A percentile compares a stretch with the other conserved stretches of the same genome.
These are phyloP conservation scores for Catalaphyllia jardinei DNA, from an alignment of 64 coral and sea anemone species.

Conservation along the genomic window DNA sequence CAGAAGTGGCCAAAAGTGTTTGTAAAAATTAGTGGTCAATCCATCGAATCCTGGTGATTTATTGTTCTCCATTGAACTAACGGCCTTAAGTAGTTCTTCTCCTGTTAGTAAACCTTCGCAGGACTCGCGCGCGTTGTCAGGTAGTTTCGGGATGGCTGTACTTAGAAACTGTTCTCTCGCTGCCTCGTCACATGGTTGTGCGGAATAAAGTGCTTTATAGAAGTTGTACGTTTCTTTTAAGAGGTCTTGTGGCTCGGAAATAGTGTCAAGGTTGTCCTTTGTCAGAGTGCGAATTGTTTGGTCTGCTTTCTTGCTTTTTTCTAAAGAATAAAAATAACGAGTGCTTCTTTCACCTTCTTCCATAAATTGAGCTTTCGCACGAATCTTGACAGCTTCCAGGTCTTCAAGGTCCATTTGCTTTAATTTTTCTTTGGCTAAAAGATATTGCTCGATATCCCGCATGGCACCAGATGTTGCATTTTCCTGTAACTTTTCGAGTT, in stretches of 20 bases:
- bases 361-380: neutral
- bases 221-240: slow-evolving; percentile 25
- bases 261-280: slow-evolving; percentile 6
- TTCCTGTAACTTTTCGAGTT: neutral
- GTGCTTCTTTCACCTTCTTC: slow-evolving; percentile 32
- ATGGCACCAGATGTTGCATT: neutral
- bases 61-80: too few species aligned
- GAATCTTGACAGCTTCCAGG: neutral
- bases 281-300: slow-evolving; percentile 5
- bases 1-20: too few species aligned
- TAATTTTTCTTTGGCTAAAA: slow-evolving; percentile 15
- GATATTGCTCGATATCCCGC: neutral
- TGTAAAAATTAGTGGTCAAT: too few species aligned
- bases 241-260: neutral
- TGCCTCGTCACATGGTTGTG: neutral
- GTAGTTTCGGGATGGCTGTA: neutral
- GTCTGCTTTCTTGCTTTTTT: too few species aligned
- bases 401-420: neutral
- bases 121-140: too few species aligned
- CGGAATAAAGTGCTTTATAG: slow-evolving; percentile 11
- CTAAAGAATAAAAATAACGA: too few species aligned
- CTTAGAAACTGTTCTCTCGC: neutral
- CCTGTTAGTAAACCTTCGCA: too few species aligned
- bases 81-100: too few species aligned
- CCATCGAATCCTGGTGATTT: too few species aligned